A percentile compares a stretch with the other conserved stretches of the same genome.
Evolutionary conservation across 2,113 vertebrate genomes (phyloP).

Genomic region (Ammodytes marinus): DNA sequence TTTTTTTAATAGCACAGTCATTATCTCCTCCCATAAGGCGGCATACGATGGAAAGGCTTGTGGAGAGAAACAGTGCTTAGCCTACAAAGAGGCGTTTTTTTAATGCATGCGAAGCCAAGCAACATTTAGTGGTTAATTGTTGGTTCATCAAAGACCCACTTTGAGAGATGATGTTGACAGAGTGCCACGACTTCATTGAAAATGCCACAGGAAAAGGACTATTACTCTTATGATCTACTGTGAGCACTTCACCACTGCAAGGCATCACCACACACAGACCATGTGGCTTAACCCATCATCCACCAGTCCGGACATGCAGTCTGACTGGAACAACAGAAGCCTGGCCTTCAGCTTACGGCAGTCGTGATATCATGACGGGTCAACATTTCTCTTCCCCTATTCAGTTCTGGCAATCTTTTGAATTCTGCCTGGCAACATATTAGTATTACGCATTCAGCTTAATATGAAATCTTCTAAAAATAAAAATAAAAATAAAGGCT

Average conservation of each 20-base stretch:
- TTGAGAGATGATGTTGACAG: constrained; percentile 28
- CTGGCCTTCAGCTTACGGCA: constrained; percentile 22
- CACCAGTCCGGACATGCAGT: constrained; percentile 15
- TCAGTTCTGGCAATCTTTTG: constrained; percentile 35
- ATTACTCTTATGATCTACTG: constrained; percentile 36
- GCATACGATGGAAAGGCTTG: constrained; percentile 68
- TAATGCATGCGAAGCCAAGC: constrained; percentile 48
- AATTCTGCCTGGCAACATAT: constrained; percentile 60
- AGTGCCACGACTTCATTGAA: constrained; percentile 23
- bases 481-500: constrained; percentile 43
- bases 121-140: constrained; percentile 55
- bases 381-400: constrained; percentile 6
- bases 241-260: constrained; percentile 3
- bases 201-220: constrained; percentile 23
- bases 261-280: constrained; percentile 24
- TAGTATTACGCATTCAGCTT: constrained; percentile 24
- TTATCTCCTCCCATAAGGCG: constrained; percentile 80
- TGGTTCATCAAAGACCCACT: constrained; percentile 59
- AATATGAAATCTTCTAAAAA: constrained; percentile 55
- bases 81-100: constrained; percentile 41
- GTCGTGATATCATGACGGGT: constrained; percentile 42
- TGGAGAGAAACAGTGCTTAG: constrained; percentile 16
- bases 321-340: constrained; percentile 46
- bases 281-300: constrained; percentile 40
- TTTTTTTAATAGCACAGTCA: constrained; percentile 75